Percentiles rank a stretch among this genome's conserved stretches.
phyloP scores from a whole-genome alignment of 2,113 vertebrate genomes.

The Vulpes vulpes region DNA sequence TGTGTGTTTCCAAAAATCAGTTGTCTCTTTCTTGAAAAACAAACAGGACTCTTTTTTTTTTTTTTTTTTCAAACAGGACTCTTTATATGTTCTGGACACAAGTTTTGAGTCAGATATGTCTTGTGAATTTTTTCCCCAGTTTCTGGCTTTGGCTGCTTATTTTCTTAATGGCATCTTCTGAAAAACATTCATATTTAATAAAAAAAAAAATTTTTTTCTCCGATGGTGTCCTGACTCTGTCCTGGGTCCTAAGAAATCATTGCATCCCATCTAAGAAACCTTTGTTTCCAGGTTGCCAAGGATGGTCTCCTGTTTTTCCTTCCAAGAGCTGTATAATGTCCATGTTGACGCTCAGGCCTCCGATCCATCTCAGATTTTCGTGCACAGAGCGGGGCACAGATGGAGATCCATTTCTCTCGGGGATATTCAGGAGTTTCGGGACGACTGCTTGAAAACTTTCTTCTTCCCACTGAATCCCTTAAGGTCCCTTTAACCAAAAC shows the following conservation, averaged over 20 bases:
- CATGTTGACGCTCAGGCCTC: not conserved
- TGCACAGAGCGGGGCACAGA: not conserved
- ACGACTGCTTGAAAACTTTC: not conserved
- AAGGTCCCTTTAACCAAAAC: not conserved
- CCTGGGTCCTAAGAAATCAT: not conserved
- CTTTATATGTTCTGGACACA: no score
- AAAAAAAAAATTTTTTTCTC: not conserved
- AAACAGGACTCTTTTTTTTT: no score
- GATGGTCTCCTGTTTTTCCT: not conserved
- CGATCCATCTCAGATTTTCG: no score
- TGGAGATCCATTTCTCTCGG: accelerated
- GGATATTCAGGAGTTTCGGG: not conserved
- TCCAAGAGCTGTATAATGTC: no score
- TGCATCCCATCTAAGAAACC: not conserved
- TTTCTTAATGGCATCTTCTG: not conserved
- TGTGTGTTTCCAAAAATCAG: not conserved
- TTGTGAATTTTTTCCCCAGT: not conserved
- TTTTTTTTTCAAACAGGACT: no score
- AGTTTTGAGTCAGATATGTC: not conserved
- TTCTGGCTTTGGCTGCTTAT: not conserved
- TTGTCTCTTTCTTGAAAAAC: not conserved
- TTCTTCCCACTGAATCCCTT: not conserved
- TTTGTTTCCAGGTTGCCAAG: not conserved
- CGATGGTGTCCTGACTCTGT: not conserved
- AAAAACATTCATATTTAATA: not conserved